phyloP scores from a whole-genome alignment of 2,888 invertebrate genomes.

The Dicyrtomina minuta region DNA sequence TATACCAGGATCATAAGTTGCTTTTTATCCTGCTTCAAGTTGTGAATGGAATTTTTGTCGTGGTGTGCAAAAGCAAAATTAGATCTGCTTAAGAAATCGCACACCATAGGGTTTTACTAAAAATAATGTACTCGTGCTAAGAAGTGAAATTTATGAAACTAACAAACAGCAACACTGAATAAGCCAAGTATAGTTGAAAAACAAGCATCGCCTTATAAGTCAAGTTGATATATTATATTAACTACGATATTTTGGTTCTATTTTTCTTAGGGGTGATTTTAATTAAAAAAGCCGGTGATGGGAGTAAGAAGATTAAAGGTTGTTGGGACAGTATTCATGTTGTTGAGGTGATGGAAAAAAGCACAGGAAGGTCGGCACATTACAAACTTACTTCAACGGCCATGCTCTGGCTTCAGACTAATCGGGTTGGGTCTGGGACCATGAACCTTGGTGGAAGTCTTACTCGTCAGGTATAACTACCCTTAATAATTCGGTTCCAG shows the following conservation, averaged over 20 bases:
- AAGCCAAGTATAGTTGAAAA: no score
- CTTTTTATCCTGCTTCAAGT: no score
- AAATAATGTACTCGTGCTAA: no score
- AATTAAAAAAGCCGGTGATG: conserved; percentile 98
- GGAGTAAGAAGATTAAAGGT: conserved; percentile 96
- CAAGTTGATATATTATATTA: no score
- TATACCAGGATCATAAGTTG: no score
- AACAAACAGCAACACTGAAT: no score
- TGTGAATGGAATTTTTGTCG: not conserved
- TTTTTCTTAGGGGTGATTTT: conserved; percentile 90
- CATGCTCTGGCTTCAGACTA: conserved; percentile 99
- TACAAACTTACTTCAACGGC: conserved; percentile 99
- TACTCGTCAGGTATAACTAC: conserved; percentile 78
- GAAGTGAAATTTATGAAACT: no score
- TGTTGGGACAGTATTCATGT: conserved; percentile 99
- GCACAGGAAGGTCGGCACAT: conserved; percentile 88
- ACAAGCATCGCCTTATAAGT: no score
- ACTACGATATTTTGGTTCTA: no score
- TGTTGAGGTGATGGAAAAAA: conserved; percentile 93
- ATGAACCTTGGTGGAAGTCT: conserved; percentile 99
- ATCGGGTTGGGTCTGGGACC: conserved; percentile 89
- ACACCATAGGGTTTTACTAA: no score
- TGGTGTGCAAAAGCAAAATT: no score
- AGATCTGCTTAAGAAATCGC: no score
- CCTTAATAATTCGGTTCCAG: conserved; percentile 6